Evolutionary conservation across 2,797 vertebrate genomes (phyloP).

Genomic region (Liparis tanakae): DNA sequence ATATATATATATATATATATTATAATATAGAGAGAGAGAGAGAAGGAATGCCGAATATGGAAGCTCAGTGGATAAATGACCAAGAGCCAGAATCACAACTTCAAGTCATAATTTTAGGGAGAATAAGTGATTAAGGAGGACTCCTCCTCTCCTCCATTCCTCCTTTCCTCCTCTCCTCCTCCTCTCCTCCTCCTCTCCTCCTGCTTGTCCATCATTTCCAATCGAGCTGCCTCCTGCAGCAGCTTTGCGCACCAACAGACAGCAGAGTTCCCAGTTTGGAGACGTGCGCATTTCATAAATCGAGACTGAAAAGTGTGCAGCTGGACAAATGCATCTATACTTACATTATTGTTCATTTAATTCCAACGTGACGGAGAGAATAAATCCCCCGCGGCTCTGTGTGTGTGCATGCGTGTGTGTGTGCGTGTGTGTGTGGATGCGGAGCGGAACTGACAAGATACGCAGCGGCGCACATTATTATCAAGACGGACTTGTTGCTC

Average conservation of each 20-base stretch:
- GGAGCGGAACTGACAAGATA: constrained; percentile 24
- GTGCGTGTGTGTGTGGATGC: background rate
- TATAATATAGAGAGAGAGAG: background rate
- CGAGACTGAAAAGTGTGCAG: constrained; percentile 9
- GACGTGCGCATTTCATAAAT: constrained; percentile 5
- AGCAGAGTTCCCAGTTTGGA: constrained; percentile 12
- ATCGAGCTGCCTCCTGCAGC: constrained; percentile 23
- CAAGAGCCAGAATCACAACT: constrained; percentile 9
- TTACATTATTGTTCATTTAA: background rate
- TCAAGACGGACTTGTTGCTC: constrained; percentile 64
- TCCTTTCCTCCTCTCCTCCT: too few relatives aligned
- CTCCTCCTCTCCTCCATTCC: constrained; percentile 7
- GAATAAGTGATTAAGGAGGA: constrained; percentile 27
- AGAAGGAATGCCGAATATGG: constrained; percentile 23
- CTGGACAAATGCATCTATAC: background rate
- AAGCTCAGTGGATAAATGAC: constrained; percentile 28
- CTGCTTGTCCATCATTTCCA: constrained; percentile 65
- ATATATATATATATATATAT: background rate
- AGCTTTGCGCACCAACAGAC: constrained; percentile 30
- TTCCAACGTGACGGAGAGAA: constrained; percentile 26
- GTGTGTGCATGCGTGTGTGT: too few relatives aligned
- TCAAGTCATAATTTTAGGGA: background rate
- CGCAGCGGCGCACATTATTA: constrained; percentile 8
- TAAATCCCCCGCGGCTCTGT: constrained; percentile 7
- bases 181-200: constrained; percentile 1